phyloP scores from a whole-genome alignment of 1,140 invertebrate species.

The Trinorchestia longiramus region DNA sequence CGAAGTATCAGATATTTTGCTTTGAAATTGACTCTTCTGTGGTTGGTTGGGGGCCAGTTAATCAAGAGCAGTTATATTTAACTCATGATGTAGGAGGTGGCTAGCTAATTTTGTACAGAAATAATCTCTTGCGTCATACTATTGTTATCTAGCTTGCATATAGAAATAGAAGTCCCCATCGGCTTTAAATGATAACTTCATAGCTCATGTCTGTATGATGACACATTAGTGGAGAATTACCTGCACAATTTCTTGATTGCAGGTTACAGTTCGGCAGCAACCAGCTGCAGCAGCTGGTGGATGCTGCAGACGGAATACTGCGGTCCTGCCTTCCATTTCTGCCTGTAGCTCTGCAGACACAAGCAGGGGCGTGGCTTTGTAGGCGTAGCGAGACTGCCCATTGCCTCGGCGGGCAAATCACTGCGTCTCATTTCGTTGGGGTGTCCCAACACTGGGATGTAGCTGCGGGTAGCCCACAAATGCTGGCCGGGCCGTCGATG shows the following conservation, averaged over 20 bases:
- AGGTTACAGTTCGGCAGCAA: conserved; percentile 37
- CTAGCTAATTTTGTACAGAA: too few relatives aligned
- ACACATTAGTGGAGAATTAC: neutral
- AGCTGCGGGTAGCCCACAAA: neutral
- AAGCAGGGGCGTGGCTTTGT: conserved; percentile 35
- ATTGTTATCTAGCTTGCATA: too few relatives aligned
- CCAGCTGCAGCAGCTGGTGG: conserved; percentile 46
- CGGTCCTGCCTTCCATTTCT: conserved; percentile 28
- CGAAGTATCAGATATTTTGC: too few relatives aligned
- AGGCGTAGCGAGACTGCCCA: conserved; percentile 12
- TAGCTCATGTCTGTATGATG: neutral
- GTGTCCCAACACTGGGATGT: neutral
- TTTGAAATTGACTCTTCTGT: too few relatives aligned
- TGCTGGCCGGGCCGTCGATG: neutral
- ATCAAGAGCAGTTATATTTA: neutral
- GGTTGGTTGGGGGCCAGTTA: neutral
- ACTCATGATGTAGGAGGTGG: too few relatives aligned
- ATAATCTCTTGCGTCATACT: too few relatives aligned
- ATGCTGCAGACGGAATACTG: conserved; percentile 21
- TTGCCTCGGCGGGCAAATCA: conserved; percentile 12
- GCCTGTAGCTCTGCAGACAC: conserved; percentile 19
- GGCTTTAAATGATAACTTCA: neutral
- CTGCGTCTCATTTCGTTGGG: neutral
- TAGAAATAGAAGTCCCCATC: too few relatives aligned
- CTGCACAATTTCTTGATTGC: neutral